phyloP scores from a whole-genome alignment of 2,797 vertebrate genomes.

The Stomatorhinus walkeri region DNA sequence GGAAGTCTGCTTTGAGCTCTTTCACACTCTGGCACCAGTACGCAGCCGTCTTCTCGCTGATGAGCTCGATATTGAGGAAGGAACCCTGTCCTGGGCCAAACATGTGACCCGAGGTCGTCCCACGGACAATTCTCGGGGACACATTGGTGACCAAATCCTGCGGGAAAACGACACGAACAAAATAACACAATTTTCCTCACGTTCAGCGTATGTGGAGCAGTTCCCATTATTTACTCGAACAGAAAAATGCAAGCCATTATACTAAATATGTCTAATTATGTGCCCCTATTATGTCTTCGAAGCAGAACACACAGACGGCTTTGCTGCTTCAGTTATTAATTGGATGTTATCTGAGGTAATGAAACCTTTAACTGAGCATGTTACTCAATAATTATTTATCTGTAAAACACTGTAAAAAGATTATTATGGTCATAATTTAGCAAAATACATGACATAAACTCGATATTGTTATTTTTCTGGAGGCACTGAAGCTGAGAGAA shows the following conservation, averaged over 20 bases:
- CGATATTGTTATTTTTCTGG: slow-evolving; percentile 31
- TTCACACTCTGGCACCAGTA: slow-evolving; percentile 83
- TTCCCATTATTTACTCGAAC: not conserved
- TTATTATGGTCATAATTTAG: slow-evolving; percentile 38
- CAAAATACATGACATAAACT: slow-evolving; percentile 37
- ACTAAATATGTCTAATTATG: slow-evolving; percentile 47
- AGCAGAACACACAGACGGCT: slow-evolving; percentile 34
- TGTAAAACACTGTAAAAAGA: slow-evolving; percentile 39
- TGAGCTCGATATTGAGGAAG: slow-evolving; percentile 93
- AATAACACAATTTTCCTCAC: not conserved
- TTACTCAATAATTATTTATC: slow-evolving; percentile 41
- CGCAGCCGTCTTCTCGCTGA: slow-evolving; percentile 88
- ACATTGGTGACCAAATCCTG: slow-evolving; percentile 83
- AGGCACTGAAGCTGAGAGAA: slow-evolving; percentile 30
- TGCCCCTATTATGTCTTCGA: slow-evolving; percentile 37
- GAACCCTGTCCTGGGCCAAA: slow-evolving; percentile 84
- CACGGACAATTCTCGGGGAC: slow-evolving; percentile 67
- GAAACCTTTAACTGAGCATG: slow-evolving; percentile 32
- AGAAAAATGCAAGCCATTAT: slow-evolving; percentile 35
- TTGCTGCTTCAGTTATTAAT: slow-evolving; percentile 36
- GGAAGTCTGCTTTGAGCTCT: slow-evolving; percentile 84
- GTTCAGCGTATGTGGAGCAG: not conserved
- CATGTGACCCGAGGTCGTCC: slow-evolving; percentile 58
- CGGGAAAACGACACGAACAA: slow-evolving; percentile 7
- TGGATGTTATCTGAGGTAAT: slow-evolving; percentile 35